Percentiles rank a stretch among this genome's conserved stretches.
Evolutionary conservation across 2,888 invertebrate genomes (phyloP).

Genomic region (Eugnorisma glareosa): DNA sequence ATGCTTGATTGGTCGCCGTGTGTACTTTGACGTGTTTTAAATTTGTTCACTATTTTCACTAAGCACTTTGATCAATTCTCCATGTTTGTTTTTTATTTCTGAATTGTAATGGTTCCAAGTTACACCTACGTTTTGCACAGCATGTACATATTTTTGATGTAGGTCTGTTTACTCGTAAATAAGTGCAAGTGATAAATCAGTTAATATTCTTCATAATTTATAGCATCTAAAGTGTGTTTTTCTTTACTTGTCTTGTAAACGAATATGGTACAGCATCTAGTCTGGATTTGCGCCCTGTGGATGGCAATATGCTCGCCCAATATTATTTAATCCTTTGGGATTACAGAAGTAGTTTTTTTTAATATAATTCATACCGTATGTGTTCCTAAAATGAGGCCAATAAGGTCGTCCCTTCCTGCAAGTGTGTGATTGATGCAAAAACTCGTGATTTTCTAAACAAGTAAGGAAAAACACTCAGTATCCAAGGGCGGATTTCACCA

Average conservation of each 20-base stretch:
- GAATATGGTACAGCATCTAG: not conserved
- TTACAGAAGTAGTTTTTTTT: no score
- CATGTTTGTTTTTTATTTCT: not conserved
- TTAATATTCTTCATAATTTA: not conserved
- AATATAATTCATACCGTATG: no score
- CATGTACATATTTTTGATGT: constrained; percentile 30
- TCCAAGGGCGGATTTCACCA: no score
- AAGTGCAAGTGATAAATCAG: constrained; percentile 27
- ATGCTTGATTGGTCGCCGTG: no score
- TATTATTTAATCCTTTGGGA: not conserved
- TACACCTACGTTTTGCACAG: constrained; percentile 49
- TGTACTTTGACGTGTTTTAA: constrained; percentile 3
- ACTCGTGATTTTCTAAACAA: not conserved
- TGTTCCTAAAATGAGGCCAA: no score
- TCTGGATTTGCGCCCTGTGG: not conserved
- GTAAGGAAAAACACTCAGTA: not conserved
- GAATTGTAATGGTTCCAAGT: not conserved
- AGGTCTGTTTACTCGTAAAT: constrained; percentile 13
- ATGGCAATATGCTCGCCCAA: no score
- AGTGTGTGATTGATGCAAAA: no score
- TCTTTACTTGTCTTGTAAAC: not conserved
- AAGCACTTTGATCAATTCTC: not conserved
- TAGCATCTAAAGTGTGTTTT: not conserved
- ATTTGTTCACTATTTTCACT: constrained; percentile 25
- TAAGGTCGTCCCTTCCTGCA: no score